Evolutionary conservation across 2,113 vertebrate species (phyloP).

Genomic region (Sisor rabdophorus): DNA sequence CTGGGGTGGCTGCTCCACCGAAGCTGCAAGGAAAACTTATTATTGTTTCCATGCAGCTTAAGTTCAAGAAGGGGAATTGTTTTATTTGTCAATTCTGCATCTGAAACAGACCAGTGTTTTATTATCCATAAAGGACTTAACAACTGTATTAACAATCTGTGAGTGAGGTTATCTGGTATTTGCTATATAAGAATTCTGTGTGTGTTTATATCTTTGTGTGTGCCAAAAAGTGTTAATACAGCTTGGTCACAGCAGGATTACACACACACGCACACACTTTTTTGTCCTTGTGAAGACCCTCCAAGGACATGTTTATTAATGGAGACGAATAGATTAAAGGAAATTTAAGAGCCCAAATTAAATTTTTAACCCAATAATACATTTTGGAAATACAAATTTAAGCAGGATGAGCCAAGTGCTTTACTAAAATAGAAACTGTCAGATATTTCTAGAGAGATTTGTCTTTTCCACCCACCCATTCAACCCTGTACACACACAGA

Average conservation of each 20-base stretch:
- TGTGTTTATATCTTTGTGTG: conserved; percentile 7
- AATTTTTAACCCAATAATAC: not conserved
- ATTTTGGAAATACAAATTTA: not conserved
- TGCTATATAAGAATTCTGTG: not conserved
- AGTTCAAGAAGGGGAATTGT: not conserved
- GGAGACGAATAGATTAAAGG: not conserved
- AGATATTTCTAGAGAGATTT: not conserved
- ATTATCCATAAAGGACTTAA: too few species aligned
- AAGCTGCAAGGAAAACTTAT: too few species aligned
- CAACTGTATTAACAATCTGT: not conserved
- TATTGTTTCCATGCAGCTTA: too few species aligned
- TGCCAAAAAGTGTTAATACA: conserved; percentile 40
- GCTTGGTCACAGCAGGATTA: conserved; percentile 36
- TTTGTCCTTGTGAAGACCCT: not conserved
- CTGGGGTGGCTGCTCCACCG: too few species aligned
- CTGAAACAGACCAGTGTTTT: not conserved
- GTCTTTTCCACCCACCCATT: not conserved
- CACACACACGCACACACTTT: conserved; percentile 16
- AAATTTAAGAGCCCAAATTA: not conserved
- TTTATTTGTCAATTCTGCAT: conserved; percentile 22
- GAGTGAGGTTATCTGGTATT: not conserved
- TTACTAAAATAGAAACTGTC: not conserved
- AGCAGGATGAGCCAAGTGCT: not conserved
- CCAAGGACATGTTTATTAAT: not conserved
- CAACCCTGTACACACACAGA: conserved; percentile 5